Evolutionary conservation across 2,113 vertebrate species (phyloP).

Genomic region (Beaufortia kweichowensis): DNA sequence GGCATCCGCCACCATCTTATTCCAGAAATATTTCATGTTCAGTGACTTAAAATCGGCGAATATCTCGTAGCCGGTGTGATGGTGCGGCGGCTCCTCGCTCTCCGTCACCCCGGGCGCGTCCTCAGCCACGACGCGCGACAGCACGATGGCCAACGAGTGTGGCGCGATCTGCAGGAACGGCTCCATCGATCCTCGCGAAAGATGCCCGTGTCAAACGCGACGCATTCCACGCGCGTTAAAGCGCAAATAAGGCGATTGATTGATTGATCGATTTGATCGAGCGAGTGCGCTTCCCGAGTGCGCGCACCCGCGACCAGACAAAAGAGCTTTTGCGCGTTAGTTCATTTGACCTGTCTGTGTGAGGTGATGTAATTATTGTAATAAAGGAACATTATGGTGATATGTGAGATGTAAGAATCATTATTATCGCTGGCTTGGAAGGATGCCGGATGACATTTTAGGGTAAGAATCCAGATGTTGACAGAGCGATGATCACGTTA

Average conservation of each 20-base stretch:
- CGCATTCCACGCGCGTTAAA: slow-evolving; percentile 30
- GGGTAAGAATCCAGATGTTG: background rate
- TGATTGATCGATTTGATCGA: slow-evolving; percentile 7
- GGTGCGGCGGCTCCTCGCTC: slow-evolving; percentile 78
- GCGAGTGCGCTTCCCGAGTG: background rate
- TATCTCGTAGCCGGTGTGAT: slow-evolving; percentile 92
- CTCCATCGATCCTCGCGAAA: slow-evolving; percentile 75
- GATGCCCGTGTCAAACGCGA: slow-evolving; percentile 1
- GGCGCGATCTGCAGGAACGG: slow-evolving; percentile 90
- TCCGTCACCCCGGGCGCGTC: slow-evolving; percentile 69
- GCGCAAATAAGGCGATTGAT: slow-evolving; percentile 32
- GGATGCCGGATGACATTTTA: slow-evolving; percentile 30
- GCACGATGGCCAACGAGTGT: slow-evolving; percentile 91
- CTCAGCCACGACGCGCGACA: slow-evolving; percentile 72
- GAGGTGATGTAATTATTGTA: slow-evolving; percentile 32
- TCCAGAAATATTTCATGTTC: slow-evolving; percentile 94
- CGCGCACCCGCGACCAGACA: slow-evolving; percentile 26
- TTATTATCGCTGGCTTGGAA: background rate
- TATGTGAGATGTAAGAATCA: background rate
- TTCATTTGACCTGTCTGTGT: slow-evolving; percentile 37
- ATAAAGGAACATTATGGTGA: slow-evolving; percentile 15
- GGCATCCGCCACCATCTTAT: slow-evolving; percentile 86
- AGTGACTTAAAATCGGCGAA: slow-evolving; percentile 96
- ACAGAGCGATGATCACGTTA: slow-evolving; percentile 18
- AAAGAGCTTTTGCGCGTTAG: slow-evolving; percentile 37